phyloP scores from a whole-genome alignment of 2,888 invertebrate species.

The Tolmerus cingulatus region DNA sequence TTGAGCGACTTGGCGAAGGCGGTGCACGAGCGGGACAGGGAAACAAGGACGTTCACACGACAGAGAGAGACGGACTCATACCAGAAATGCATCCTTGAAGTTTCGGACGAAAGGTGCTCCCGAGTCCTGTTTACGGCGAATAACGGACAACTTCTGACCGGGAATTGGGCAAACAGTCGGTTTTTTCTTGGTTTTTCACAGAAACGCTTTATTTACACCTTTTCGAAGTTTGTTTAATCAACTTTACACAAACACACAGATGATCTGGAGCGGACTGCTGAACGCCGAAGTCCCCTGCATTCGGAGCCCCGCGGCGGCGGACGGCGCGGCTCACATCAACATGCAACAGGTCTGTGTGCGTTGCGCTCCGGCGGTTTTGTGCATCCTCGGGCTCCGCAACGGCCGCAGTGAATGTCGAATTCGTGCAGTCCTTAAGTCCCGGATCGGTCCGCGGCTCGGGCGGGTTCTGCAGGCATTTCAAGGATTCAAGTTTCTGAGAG shows the following conservation, averaged over 20 bases:
- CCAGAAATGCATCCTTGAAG: not conserved
- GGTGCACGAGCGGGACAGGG: not conserved
- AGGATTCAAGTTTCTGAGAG: not conserved
- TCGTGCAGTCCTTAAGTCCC: not conserved
- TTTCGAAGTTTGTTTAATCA: not conserved
- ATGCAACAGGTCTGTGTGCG: slow-evolving; percentile 28
- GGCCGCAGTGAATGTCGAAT: not conserved
- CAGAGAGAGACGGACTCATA: not conserved
- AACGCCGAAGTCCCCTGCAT: not conserved
- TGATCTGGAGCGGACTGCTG: not conserved
- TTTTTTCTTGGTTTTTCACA: not conserved
- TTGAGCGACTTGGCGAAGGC: not conserved
- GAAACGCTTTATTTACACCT: not conserved
- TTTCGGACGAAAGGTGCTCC: not conserved
- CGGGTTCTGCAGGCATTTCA: not conserved
- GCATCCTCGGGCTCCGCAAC: not conserved
- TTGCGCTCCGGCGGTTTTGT: slow-evolving; percentile 1
- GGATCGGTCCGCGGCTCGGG: not conserved
- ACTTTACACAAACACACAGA: not conserved
- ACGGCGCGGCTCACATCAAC: not conserved
- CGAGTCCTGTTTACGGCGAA: not conserved
- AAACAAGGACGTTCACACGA: not conserved
- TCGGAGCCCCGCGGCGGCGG: not conserved
- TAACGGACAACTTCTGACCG: not conserved
- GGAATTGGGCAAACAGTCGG: not conserved